A percentile compares a stretch with the other conserved stretches of the same genome.
Evolutionary conservation across 1,140 invertebrate species (phyloP).

Genomic region (Drosophila nannoptera): DNA sequence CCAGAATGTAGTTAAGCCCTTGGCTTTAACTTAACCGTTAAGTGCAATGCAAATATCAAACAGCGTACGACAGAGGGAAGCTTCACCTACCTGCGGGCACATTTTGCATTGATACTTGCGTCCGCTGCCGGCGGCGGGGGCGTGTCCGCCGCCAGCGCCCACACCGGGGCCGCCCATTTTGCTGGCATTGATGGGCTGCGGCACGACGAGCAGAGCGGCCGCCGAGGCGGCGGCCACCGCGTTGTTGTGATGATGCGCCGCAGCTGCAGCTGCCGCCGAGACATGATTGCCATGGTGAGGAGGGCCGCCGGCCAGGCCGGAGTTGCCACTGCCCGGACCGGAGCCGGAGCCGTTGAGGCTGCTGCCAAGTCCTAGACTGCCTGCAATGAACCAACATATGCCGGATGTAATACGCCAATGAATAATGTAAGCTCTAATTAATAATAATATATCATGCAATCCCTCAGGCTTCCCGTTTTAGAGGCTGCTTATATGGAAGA

Average conservation of each 20-base stretch:
- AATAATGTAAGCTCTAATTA: neutral
- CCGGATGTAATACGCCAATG: neutral
- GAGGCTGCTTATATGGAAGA: too few species aligned
- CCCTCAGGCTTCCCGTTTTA: too few species aligned
- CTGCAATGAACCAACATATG: constrained; percentile 22
- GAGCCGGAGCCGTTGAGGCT: constrained; percentile 40
- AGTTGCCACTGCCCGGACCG: constrained; percentile 78
- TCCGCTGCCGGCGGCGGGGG: constrained; percentile 78
- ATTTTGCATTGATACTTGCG: constrained; percentile 98
- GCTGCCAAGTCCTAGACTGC: constrained; percentile 54
- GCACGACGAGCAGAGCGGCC: constrained; percentile 89
- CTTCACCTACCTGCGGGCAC: constrained; percentile 93
- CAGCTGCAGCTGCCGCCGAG: constrained; percentile 50
- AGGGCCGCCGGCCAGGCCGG: constrained; percentile 73
- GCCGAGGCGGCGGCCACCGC: constrained; percentile 77
- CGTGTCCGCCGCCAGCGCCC: constrained; percentile 81
- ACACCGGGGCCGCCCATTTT: constrained; percentile 80
- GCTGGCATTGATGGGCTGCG: constrained; percentile 92
- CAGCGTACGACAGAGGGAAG: constrained; percentile 14
- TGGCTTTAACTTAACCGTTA: constrained; percentile 46
- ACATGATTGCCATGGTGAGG: constrained; percentile 70
- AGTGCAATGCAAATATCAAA: constrained; percentile 26
- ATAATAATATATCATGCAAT: neutral
- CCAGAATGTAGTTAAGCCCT: constrained; percentile 42
- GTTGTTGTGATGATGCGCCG: constrained; percentile 73